Base-by-base conservation (phyloP, 1,140 invertebrate genomes). In the Bombus difficillimus region DNA sequence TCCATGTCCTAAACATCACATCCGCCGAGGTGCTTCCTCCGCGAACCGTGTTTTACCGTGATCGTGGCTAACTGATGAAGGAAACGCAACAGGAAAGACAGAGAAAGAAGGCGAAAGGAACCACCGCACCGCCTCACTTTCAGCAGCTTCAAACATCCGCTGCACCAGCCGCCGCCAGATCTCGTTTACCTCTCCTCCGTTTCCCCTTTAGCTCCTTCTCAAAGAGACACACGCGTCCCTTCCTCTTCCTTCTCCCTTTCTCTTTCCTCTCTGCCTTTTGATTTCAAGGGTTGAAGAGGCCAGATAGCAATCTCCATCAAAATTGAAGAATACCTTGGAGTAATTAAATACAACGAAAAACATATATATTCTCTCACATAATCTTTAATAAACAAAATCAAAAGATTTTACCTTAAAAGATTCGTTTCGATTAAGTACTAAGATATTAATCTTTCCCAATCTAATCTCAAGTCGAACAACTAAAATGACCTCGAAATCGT, bases 1-100 rank as follows among this genome's bases (percentile, higher is more conserved):
- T 8, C 64, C 83, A 73, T 89, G 87, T 88, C 85, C 85, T 91
- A 93, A 93, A 93, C 93, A 93, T 93, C 91, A 92, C 92, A 93
- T 93, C 93, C 93, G 93, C 83, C 78, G 86, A 91, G 88, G 88
- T 89, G 89, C 86, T 90, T 91, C 83, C 89, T 90, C 68, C 77
- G 75, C 43, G 82, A 66, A 47, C 85, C 66, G 81, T 77, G 75
- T 72, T 85, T 87, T 59, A 73, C 81, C 75, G 68, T 62, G 76
- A 78, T 82, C 69, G 32, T 41, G 80, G 82, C 68, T 87, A 83
- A 85, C 85, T 77, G 79, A 83, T 57, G 83, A 79, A 80, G 73
- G 72, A 85, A 88, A 74, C 85, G 69, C 74, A 74, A 28, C 84
- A 82, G 83, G 85, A 86, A 85, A 86, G 75, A 82, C 77, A 34